Conservation (phyloP, 1,140 invertebrate species). For the Chrysomallon squamiferum region DNA sequence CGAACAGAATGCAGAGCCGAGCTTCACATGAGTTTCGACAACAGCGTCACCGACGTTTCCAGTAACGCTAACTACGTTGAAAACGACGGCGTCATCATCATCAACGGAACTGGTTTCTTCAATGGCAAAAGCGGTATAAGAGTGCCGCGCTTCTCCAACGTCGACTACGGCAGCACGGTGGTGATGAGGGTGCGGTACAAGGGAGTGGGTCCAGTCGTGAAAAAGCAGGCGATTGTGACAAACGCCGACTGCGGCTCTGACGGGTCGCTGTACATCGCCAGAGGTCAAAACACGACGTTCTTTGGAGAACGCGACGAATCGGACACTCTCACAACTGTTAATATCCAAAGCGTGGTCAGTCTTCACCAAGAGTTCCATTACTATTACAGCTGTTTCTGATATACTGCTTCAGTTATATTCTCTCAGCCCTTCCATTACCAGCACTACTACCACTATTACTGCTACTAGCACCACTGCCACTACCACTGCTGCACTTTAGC, state of each 20-base stretch:
- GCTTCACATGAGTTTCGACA: conserved; percentile 36
- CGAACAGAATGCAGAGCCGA: conserved; percentile 33
- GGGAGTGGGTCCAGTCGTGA: not conserved
- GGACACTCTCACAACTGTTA: conserved; percentile 19
- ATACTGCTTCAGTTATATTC: too few relatives aligned
- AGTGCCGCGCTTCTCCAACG: conserved; percentile 40
- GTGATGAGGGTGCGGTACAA: conserved; percentile 28
- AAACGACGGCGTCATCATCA: conserved; percentile 35
- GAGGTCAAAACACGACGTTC: conserved; percentile 56
- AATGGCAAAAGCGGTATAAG: conserved; percentile 35
- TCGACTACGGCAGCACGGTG: conserved; percentile 32
- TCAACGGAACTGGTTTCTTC: conserved; percentile 34
- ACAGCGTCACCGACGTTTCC: conserved; percentile 26
- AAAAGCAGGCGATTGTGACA: conserved; percentile 31
- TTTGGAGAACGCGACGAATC: conserved; percentile 31
- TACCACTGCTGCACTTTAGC: too few relatives aligned
- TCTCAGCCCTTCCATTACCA: too few relatives aligned
- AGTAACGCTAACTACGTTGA: conserved; percentile 30
- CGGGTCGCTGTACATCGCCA: conserved; percentile 32
- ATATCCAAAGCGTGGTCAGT: conserved; percentile 20
- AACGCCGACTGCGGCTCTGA: conserved; percentile 44
- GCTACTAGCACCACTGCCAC: too few relatives aligned
- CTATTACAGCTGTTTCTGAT: too few relatives aligned
- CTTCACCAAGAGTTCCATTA: not conserved
- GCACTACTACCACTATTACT: too few relatives aligned